Percentiles rank a stretch among this genome's conserved stretches.
These are phyloP conservation scores for Myotis yumanensis DNA, from an alignment of 2,113 vertebrate genomes.

Conservation along the genomic window DNA sequence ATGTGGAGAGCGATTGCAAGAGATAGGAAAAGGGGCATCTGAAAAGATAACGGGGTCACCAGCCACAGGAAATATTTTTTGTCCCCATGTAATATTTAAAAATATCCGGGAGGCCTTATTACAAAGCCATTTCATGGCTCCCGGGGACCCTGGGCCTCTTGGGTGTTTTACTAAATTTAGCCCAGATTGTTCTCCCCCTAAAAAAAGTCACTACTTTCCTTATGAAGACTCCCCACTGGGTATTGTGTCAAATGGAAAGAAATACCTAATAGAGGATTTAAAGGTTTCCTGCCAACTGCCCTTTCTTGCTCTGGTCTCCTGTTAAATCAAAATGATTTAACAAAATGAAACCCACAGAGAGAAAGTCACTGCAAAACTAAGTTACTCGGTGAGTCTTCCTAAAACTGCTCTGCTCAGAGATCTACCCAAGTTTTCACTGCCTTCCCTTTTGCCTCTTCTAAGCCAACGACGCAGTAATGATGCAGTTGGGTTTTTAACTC, in stretches of 20 bases:
- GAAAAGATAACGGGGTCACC: not conserved
- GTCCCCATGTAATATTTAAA: not conserved
- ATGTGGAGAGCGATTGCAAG: not conserved
- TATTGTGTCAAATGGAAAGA: not conserved
- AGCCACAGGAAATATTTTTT: not conserved
- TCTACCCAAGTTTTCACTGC: not conserved
- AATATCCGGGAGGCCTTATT: not conserved
- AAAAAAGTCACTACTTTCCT: not conserved
- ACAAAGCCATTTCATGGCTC: not conserved
- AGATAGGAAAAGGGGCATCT: not conserved
- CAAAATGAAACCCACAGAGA: not conserved
- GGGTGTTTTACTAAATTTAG: slow-evolving; percentile 1
- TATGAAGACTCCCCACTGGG: not conserved
- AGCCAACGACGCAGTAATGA: not conserved
- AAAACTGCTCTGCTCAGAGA: not conserved
- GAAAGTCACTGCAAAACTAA: not conserved
- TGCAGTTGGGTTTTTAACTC: not conserved
- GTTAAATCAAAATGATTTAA: slow-evolving; percentile 54
- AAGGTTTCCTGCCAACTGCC: not conserved
- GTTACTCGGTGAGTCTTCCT: not conserved
- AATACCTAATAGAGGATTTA: not conserved
- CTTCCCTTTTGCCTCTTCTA: not conserved
- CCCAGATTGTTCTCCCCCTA: not conserved
- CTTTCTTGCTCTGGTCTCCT: not conserved
- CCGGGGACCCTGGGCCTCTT: not conserved